These are phyloP conservation scores for Clivina fossor DNA, from an alignment of 2,888 invertebrate genomes.

Conservation along the genomic window DNA sequence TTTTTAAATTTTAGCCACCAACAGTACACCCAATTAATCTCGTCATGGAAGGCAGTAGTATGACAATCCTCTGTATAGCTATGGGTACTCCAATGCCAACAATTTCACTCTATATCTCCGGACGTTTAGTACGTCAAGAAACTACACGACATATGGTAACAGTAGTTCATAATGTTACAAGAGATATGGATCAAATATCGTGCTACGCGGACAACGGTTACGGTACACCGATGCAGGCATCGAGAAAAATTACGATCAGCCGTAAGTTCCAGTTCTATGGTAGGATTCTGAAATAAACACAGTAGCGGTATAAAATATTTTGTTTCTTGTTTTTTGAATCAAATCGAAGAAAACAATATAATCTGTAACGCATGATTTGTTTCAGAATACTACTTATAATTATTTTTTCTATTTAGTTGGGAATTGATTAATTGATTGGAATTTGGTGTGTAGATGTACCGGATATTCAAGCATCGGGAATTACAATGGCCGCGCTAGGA, in stretches of 20 bases:
- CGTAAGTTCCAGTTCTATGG: slow-evolving; percentile 61
- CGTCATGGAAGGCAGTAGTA: slow-evolving; percentile 81
- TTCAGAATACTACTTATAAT: neutral
- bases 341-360: neutral
- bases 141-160: slow-evolving; percentile 84
- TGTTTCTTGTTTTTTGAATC: neutral
- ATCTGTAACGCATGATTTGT: too few species aligned
- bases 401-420: neutral
- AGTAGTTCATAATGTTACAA: slow-evolving; percentile 80
- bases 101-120: slow-evolving; percentile 79
- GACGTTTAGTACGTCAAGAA: slow-evolving; percentile 77
- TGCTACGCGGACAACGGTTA: slow-evolving; percentile 89
- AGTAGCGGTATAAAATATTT: slow-evolving; percentile 2
- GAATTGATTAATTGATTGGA: slow-evolving; percentile 7
- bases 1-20: slow-evolving; percentile 69
- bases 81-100: slow-evolving; percentile 85
- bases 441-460: slow-evolving; percentile 64
- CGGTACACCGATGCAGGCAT: slow-evolving; percentile 84
- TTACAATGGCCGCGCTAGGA: slow-evolving; percentile 75
- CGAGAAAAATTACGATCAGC: slow-evolving; percentile 76
- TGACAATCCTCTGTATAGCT: slow-evolving; percentile 83
- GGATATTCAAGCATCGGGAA: slow-evolving; percentile 73
- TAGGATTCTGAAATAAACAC: neutral
- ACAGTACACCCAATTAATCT: slow-evolving; percentile 81
- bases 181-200: slow-evolving; percentile 83